Percentiles rank a stretch among this genome's conserved stretches.
These are phyloP conservation scores for Axinella damicornis DNA, from an alignment of 37 sponge, comb jelly and placozoan genomes.

Conservation along the genomic window DNA sequence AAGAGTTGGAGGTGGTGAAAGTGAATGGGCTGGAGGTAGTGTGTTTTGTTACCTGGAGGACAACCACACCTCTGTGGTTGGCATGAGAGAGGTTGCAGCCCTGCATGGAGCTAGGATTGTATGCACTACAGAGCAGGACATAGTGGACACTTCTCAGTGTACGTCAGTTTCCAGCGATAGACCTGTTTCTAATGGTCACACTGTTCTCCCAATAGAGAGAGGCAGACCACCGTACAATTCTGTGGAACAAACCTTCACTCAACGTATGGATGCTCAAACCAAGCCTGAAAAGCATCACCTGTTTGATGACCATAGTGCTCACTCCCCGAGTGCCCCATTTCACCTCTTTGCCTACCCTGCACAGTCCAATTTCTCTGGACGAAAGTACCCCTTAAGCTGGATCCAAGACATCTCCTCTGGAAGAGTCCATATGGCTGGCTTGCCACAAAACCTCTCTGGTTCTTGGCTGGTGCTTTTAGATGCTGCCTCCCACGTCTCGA, in stretches of 20 bases:
- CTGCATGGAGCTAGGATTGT: slow-evolving; percentile 64
- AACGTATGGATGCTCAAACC: too few relatives aligned
- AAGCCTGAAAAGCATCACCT: too few relatives aligned
- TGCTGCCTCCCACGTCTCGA: slow-evolving; percentile 81
- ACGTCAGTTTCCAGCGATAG: too few relatives aligned
- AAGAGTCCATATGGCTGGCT: not conserved
- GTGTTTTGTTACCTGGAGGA: slow-evolving; percentile 87
- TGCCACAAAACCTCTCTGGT: slow-evolving; percentile 1
- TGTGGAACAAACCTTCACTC: too few relatives aligned
- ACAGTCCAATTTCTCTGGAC: slow-evolving; percentile 92
- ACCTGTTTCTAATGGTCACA: not conserved
- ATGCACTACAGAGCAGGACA: slow-evolving; percentile 32
- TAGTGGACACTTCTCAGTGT: too few relatives aligned
- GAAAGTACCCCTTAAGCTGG: slow-evolving; percentile 91
- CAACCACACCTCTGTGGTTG: slow-evolving; percentile 97
- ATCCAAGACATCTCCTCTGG: slow-evolving; percentile 18
- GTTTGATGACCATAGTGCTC: too few relatives aligned
- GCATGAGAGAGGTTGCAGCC: slow-evolving; percentile 85
- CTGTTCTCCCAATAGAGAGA: too few relatives aligned
- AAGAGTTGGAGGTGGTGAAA: not conserved
- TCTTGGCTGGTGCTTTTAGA: slow-evolving; percentile 79
- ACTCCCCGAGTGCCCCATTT: not conserved
- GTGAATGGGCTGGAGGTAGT: slow-evolving; percentile 12
- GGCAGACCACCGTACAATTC: too few relatives aligned
- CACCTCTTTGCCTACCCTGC: slow-evolving; percentile 93